Percentiles rank a stretch among this genome's conserved stretches.
Conservation (phyloP, 2,888 invertebrate genomes). For the Scelioninae gen. 1 region DNA sequence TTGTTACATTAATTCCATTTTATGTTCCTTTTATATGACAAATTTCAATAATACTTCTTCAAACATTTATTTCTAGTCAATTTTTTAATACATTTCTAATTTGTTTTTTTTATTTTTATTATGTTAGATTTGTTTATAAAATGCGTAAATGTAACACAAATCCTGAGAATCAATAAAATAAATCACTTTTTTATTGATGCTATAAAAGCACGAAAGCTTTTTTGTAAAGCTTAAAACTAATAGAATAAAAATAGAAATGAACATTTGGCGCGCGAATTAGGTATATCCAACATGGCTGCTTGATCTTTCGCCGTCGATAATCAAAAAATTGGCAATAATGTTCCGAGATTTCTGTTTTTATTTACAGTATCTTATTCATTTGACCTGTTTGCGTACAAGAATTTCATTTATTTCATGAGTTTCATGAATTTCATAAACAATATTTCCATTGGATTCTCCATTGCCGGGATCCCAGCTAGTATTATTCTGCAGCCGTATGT, state of each 20-base stretch:
- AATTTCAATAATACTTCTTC: not conserved
- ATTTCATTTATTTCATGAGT: slow-evolving; percentile 25
- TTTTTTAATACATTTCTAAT: not conserved
- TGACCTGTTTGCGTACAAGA: slow-evolving; percentile 3
- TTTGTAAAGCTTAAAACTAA: not conserved
- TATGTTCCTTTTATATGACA: not conserved
- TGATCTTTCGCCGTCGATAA: not conserved
- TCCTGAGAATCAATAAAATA: not conserved
- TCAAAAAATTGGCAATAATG: not conserved
- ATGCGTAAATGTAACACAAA: not conserved
- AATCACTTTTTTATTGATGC: not conserved
- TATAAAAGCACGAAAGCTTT: not conserved
- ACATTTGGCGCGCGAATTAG: too few relatives aligned
- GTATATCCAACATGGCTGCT: too few relatives aligned
- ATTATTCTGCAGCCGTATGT: slow-evolving; percentile 11
- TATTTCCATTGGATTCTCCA: slow-evolving; percentile 14
- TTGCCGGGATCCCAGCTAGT: not conserved
- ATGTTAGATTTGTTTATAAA: not conserved
- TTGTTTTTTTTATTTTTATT: not conserved
- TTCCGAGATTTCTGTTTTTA: not conserved
- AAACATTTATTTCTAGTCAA: not conserved
- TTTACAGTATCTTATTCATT: not conserved
- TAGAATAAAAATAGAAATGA: too few relatives aligned
- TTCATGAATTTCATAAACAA: slow-evolving; percentile 48
- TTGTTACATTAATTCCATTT: too few relatives aligned